Evolutionary conservation across 2,888 invertebrate genomes (phyloP), one percentile per base, ranked within the genome.

Genomic region (Phaonia tiefii): DNA sequence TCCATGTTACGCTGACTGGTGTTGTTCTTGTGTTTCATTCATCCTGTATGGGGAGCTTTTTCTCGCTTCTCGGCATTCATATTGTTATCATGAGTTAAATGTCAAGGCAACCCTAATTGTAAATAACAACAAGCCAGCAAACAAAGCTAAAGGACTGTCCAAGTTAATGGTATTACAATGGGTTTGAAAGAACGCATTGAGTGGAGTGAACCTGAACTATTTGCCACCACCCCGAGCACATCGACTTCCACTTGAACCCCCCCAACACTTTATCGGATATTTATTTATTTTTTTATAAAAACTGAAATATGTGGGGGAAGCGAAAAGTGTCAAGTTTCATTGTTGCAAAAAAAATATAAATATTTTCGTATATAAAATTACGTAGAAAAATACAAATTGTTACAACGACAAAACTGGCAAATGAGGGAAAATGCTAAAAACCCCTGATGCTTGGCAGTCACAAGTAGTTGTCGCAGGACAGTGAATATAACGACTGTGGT

Each of bases 71-170:
- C 69, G 37, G 15, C n/a, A n/a, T 31, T 31, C 31, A 42, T 71
- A 49, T 70, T 69, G 77, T 75, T 75, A 65, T 78, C 79, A 75
- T 49, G 72, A 75, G 81, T 82, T 79, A 75, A 79, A 75, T 82
- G 78, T 78, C 71, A 79, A 79, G 79, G 84, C 83, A 83, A 84
- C 83, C 83, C 80, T 85, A 83, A 85, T 84, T 84, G 84, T 80
- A 84, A 84, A 84, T 83, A 85, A 84, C 83, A 84, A 58, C 44
- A 66, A 56, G n/a, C n/a, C n/a, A n/a, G n/a, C 4, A 13, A 49
- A 13, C 13, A 8, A 20, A 15, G 20, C 31, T 2, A 58, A 51
- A 67, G 46, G 20, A 25, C 25, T 46, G 60, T 63, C 60, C 60
- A 60, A 65, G 74, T 74, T 79, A 79, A 79, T 79, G 75, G 66